Evolutionary conservation across 1,140 invertebrate genomes (phyloP).

Genomic region (Drosophila fuyamai): DNA sequence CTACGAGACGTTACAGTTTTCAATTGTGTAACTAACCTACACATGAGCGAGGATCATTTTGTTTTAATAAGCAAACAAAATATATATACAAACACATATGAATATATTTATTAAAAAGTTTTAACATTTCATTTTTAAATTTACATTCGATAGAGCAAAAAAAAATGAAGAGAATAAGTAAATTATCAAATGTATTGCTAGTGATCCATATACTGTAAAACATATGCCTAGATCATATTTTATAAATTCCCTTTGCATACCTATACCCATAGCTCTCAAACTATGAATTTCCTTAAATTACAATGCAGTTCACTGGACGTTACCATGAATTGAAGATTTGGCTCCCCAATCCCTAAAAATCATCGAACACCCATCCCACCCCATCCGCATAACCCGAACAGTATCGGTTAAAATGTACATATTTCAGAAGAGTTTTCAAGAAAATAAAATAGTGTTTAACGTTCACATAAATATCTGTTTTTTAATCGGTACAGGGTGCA

Average conservation of each 20-base stretch:
- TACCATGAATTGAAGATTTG: constrained; percentile 22
- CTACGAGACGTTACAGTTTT: constrained; percentile 72
- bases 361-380: constrained; percentile 5
- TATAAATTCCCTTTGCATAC: constrained; percentile 40
- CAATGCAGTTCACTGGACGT: constrained; percentile 3
- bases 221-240: constrained; percentile 48
- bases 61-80: constrained; percentile 37
- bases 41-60: constrained; percentile 44
- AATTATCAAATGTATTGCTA: constrained; percentile 42
- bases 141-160: constrained; percentile 36
- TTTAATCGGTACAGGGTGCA: background rate
- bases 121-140: constrained; percentile 43
- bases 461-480: constrained; percentile 32
- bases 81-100: constrained; percentile 40
- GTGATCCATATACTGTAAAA: constrained; percentile 47
- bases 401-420: constrained; percentile 61
- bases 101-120: constrained; percentile 46
- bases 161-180: constrained; percentile 23
- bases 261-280: constrained; percentile 39
- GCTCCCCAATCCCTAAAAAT: background rate
- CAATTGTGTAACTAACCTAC: constrained; percentile 51
- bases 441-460: constrained; percentile 56
- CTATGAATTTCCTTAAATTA: constrained; percentile 31
- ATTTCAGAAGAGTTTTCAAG: constrained; percentile 59
- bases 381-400: constrained; percentile 16